Evolutionary conservation across 2,113 vertebrate species (phyloP).

Genomic region (Peromyscus polionotus): DNA sequence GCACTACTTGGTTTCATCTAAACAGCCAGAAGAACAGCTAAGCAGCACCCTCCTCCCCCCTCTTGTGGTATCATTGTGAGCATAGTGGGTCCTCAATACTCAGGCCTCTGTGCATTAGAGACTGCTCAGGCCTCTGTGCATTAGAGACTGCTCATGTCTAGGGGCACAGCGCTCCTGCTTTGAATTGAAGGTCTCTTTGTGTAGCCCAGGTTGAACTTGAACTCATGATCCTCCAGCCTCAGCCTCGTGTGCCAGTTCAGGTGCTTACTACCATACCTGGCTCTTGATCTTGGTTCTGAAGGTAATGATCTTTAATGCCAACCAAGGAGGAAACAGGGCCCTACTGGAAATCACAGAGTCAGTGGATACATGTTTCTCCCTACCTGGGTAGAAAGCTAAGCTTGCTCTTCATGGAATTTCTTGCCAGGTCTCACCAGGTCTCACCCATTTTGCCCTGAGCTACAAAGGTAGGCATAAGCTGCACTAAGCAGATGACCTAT

Average conservation of each 20-base stretch:
- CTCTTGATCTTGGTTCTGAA: background rate
- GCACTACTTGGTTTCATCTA: background rate
- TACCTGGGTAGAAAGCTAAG: background rate
- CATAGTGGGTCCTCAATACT: background rate
- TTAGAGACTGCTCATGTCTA: background rate
- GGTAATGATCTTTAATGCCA: background rate
- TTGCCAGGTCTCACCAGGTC: background rate
- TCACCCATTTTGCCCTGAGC: too few species aligned
- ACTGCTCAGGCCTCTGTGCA: background rate
- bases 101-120: background rate
- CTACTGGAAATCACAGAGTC: background rate
- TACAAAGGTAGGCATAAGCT: too few species aligned
- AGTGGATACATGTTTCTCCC: accelerated
- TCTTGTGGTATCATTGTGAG: background rate
- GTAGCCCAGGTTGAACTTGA: background rate
- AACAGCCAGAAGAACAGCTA: background rate
- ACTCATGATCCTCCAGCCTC: background rate
- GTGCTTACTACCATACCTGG: too few species aligned
- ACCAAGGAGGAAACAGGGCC: background rate
- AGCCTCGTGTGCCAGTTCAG: background rate
- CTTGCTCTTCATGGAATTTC: background rate
- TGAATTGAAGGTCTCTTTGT: background rate
- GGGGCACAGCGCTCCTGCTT: background rate
- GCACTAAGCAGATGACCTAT: background rate
- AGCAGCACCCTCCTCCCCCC: background rate